These are phyloP conservation scores for Cariama cristata DNA, from an alignment of 2,113 vertebrate species.

Conservation along the genomic window DNA sequence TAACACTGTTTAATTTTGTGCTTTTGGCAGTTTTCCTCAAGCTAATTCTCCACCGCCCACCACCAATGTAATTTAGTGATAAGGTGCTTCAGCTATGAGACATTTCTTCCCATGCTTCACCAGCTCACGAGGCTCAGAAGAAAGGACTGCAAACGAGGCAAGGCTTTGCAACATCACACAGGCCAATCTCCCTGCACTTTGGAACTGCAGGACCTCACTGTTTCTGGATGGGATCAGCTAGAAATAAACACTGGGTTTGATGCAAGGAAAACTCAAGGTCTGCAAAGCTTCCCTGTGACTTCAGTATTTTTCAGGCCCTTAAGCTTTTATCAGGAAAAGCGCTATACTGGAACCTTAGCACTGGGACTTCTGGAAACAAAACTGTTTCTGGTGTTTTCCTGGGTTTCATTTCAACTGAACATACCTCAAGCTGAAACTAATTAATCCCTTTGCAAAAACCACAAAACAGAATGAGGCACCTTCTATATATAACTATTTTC, in stretches of 20 bases:
- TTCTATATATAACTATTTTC: background rate
- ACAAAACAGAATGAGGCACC: background rate
- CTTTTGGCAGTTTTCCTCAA: background rate
- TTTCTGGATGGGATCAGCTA: background rate
- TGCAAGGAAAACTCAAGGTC: background rate
- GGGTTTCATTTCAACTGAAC: background rate
- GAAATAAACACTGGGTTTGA: background rate
- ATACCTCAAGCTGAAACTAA: background rate
- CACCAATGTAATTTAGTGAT: background rate
- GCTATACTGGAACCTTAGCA: rapidly evolving
- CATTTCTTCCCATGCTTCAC: background rate
- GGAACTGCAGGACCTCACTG: background rate
- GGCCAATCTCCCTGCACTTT: background rate
- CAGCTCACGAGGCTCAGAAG: background rate
- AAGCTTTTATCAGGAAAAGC: background rate
- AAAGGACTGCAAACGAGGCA: background rate
- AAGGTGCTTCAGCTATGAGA: background rate
- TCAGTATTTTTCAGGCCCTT: background rate
- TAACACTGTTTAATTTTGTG: background rate
- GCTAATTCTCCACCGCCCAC: background rate
- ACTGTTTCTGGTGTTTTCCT: background rate
- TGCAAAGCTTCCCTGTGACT: background rate
- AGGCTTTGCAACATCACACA: background rate
- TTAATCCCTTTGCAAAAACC: background rate
- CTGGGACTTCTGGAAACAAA: background rate